phyloP scores from a whole-genome alignment of 53 echinoderm and acorn worm species.

The Astropecten irregularis region DNA sequence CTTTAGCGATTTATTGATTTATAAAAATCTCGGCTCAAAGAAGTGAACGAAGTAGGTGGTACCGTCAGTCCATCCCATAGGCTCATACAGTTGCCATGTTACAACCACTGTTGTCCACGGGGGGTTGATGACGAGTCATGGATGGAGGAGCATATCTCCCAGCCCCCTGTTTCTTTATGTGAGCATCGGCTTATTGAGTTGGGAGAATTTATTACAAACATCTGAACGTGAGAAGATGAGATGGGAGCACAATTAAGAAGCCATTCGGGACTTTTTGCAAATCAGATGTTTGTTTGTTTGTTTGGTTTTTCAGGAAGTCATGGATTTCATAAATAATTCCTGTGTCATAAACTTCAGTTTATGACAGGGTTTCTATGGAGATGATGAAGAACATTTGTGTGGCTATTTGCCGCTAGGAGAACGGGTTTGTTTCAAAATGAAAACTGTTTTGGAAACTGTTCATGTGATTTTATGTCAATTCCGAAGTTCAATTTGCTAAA shows the following conservation, averaged over 20 bases:
- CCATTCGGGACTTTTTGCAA: conserved; percentile 12
- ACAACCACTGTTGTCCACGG: conserved; percentile 32
- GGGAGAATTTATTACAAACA: conserved; percentile 65
- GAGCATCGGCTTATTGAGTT: conserved; percentile 44
- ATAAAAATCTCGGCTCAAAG: conserved; percentile 5
- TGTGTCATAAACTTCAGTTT: not conserved
- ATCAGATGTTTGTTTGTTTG: too few species aligned
- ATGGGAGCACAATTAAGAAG: conserved; percentile 54
- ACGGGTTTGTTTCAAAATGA: too few species aligned
- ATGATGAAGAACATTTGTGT: too few species aligned
- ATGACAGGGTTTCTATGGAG: too few species aligned
- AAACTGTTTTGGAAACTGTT: too few species aligned
- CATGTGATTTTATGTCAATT: too few species aligned
- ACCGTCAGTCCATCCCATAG: conserved; percentile 38
- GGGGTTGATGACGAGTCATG: not conserved
- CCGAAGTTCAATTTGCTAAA: too few species aligned
- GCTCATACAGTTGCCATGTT: conserved; percentile 19
- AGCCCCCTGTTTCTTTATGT: conserved; percentile 59
- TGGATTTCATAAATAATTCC: too few species aligned
- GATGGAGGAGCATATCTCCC: not conserved
- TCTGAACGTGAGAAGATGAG: conserved; percentile 68
- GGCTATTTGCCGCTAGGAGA: too few species aligned
- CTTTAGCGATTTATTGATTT: not conserved
- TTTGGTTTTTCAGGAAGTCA: not conserved
- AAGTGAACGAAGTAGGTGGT: conserved; percentile 35